Conservation (phyloP, 2,888 invertebrate genomes). For the Nomada goodeniana region DNA sequence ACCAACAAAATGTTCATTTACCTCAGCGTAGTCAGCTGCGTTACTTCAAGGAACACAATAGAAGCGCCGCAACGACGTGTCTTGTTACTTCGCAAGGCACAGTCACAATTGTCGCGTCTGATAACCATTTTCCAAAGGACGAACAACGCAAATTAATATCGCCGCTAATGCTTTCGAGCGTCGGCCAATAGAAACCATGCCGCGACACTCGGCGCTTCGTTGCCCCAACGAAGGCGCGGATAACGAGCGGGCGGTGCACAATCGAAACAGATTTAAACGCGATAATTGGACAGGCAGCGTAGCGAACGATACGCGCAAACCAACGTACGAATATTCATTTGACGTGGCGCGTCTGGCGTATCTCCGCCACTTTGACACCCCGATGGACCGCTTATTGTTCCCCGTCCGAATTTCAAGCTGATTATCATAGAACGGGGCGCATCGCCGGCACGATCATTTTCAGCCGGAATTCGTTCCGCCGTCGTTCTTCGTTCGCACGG, state of each 20-base stretch:
- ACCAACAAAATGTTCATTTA: too few species aligned
- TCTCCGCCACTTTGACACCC: conserved; percentile 25
- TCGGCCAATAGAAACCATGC: too few species aligned
- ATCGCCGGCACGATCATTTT: conserved; percentile 38
- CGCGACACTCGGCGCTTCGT: too few species aligned
- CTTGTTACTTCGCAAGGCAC: too few species aligned
- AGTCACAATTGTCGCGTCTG: too few species aligned
- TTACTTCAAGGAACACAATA: too few species aligned
- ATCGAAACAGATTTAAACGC: background rate
- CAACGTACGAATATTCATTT: conserved; percentile 17
- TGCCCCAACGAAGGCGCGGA: too few species aligned
- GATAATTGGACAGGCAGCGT: background rate
- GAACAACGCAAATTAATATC: too few species aligned
- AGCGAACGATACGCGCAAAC: background rate
- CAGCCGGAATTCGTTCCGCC: conserved; percentile 1
- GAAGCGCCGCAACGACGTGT: too few species aligned
- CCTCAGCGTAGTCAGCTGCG: too few species aligned
- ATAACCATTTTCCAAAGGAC: too few species aligned
- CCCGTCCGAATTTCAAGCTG: conserved; percentile 20
- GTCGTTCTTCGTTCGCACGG: background rate
- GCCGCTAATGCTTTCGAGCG: too few species aligned
- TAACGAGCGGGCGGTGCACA: background rate
- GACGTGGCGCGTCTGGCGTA: conserved; percentile 7
- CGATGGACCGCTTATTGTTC: conserved; percentile 32
- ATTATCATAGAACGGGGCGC: conserved; percentile 34